Percentiles rank a stretch among this genome's conserved stretches.
Conservation (phyloP, 2,113 vertebrate genomes). For the Callipepla squamata region DNA sequence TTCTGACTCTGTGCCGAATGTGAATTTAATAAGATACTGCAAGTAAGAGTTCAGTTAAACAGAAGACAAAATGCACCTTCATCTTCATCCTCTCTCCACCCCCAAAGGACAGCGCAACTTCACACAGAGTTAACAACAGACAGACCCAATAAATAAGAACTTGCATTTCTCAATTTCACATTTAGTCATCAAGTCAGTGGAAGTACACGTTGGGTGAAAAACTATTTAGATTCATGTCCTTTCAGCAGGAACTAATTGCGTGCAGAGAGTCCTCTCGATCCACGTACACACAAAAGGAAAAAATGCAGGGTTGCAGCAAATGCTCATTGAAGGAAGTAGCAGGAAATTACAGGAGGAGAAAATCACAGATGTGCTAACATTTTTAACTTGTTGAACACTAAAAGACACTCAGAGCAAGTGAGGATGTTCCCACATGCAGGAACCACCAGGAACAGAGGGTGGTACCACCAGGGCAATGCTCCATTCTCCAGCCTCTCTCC, state of each 20-base stretch:
- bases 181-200: background rate
- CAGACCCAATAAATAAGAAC: background rate
- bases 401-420: background rate
- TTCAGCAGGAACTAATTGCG: background rate
- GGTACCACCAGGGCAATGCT: background rate
- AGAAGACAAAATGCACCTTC: background rate
- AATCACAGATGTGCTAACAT: background rate
- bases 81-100: background rate
- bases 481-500: background rate
- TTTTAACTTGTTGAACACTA: background rate
- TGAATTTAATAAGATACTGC: background rate
- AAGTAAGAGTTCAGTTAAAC: background rate
- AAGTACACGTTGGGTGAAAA: background rate
- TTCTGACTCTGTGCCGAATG: background rate
- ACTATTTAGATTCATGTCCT: background rate
- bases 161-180: background rate
- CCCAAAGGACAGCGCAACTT: background rate
- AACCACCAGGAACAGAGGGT: background rate
- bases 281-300: background rate
- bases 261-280: background rate
- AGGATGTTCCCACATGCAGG: accelerated
- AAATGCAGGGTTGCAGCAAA: background rate
- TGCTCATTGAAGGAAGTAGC: background rate
- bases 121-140: background rate
- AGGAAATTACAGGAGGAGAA: background rate